Conservation (phyloP, 2,113 vertebrate species). For the Stigmatopora nigra region DNA sequence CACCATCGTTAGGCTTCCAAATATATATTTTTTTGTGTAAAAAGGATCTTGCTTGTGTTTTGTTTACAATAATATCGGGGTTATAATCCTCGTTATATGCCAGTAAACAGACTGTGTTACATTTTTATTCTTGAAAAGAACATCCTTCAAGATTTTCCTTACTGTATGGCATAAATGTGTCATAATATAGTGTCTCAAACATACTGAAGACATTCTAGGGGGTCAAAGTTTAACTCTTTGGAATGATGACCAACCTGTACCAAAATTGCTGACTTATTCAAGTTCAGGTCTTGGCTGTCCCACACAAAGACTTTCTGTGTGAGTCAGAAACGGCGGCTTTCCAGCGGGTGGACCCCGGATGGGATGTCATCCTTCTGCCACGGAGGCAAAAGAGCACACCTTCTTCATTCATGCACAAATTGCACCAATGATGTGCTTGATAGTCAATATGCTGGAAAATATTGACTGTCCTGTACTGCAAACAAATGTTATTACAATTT, state of each 20-base stretch:
- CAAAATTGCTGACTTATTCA: conserved; percentile 46
- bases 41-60: neutral
- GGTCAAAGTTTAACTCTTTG: neutral
- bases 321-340: conserved; percentile 23
- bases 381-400: conserved; percentile 37
- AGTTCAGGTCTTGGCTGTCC: conserved; percentile 27
- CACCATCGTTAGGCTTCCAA: no score
- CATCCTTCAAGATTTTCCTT: neutral
- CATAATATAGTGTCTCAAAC: neutral
- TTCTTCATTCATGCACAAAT: conserved; percentile 16
- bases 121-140: neutral
- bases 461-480: neutral
- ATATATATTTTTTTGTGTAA: neutral
- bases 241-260: conserved; percentile 43
- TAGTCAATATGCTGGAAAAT: neutral
- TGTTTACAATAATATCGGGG: neutral
- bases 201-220: neutral
- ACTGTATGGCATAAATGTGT: neutral
- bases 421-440: conserved; percentile 16
- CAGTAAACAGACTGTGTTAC: neutral
- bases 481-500: neutral
- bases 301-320: conserved; percentile 68
- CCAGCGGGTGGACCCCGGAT: conserved; percentile 33
- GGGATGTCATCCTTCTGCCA: conserved; percentile 34
- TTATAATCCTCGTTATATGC: neutral